Conservation (phyloP, 2,888 invertebrate genomes). For the Dryococelus australis region DNA sequence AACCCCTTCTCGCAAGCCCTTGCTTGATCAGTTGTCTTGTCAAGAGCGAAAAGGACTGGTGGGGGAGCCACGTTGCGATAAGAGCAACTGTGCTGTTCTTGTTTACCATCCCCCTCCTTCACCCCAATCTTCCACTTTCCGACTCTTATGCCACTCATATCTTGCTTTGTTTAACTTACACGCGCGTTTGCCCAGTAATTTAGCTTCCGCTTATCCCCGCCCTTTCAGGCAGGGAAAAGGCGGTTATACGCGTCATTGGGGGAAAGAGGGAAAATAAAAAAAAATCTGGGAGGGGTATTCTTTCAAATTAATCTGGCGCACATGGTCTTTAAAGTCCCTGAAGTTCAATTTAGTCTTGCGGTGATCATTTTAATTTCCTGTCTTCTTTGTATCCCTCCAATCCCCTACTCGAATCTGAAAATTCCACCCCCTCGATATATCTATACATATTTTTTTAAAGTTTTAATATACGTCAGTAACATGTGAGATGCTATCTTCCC, state of each 20-base stretch:
- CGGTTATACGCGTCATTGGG: background rate
- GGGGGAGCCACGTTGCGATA: background rate
- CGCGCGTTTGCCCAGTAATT: background rate
- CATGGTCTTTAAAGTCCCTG: conserved; percentile 6
- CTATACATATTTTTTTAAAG: conserved; percentile 23
- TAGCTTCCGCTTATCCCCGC: background rate
- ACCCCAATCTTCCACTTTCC: too few relatives aligned
- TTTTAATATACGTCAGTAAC: conserved; percentile 40
- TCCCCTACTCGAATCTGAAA: background rate
- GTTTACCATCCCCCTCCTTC: background rate
- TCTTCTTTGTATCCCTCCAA: conserved; percentile 27
- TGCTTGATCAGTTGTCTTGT: too few relatives aligned
- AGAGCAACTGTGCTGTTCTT: background rate
- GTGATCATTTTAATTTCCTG: conserved; percentile 37
- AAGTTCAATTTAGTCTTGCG: conserved; percentile 28
- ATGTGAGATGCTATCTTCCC: conserved; percentile 37
- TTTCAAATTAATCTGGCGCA: background rate
- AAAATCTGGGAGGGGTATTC: background rate
- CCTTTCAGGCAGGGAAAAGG: background rate
- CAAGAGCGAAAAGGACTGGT: too few relatives aligned
- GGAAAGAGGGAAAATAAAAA: background rate
- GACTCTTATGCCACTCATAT: background rate
- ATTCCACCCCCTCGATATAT: background rate
- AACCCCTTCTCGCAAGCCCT: too few relatives aligned
- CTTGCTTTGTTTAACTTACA: background rate